These are phyloP conservation scores for Heliconius aoede DNA, from an alignment of 2,888 invertebrate genomes.

Conservation along the genomic window DNA sequence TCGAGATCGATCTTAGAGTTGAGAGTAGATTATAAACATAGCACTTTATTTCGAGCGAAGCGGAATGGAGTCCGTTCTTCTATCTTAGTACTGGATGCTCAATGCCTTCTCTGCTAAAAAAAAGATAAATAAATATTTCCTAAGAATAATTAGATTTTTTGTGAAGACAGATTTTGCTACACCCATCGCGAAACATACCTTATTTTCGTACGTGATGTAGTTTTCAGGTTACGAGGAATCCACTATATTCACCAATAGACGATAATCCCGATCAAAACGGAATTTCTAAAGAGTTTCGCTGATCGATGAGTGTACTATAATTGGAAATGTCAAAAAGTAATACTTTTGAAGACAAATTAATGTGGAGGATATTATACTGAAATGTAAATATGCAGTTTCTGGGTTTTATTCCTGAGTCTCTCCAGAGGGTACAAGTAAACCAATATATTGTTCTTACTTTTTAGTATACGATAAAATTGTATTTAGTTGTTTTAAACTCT, in stretches of 20 bases:
- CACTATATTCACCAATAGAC: background rate
- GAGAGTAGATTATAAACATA: too few relatives aligned
- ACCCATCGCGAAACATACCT: background rate
- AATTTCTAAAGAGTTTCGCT: background rate
- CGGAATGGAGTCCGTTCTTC: too few relatives aligned
- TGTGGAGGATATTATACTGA: background rate
- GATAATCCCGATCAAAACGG: constrained; percentile 3
- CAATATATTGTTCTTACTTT: too few relatives aligned
- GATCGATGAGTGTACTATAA: background rate
- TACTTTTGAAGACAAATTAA: background rate
- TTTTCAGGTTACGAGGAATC: background rate
- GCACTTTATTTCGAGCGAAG: too few relatives aligned
- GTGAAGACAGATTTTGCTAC: background rate
- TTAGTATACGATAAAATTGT: too few relatives aligned
- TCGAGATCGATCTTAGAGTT: too few relatives aligned
- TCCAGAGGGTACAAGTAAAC: too few relatives aligned
- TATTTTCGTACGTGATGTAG: constrained; percentile 2
- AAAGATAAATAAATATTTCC: background rate
- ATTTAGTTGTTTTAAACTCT: too few relatives aligned
- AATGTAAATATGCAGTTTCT: too few relatives aligned
- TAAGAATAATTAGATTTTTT: background rate
- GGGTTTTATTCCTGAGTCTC: too few relatives aligned
- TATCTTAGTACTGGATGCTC: too few relatives aligned
- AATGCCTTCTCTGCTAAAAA: too few relatives aligned
- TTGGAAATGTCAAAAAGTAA: background rate